A percentile compares a stretch with the other conserved stretches of the same genome.
Conservation (phyloP, 2,888 invertebrate species). For the Metallyticus violacea region DNA sequence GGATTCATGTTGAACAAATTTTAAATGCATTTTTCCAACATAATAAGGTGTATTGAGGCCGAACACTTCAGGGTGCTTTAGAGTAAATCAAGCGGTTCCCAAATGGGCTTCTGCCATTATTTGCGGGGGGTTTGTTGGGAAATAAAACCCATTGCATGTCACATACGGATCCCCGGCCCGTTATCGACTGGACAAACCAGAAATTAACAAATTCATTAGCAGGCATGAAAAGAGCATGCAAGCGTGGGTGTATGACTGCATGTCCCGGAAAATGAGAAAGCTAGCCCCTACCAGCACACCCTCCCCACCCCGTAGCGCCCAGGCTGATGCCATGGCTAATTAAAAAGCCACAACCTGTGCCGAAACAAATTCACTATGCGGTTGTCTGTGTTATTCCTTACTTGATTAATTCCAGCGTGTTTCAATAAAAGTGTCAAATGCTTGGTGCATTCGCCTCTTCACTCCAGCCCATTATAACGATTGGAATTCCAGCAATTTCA, state of each 20-base stretch:
- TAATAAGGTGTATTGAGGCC: too few species aligned
- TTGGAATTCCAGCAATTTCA: too few species aligned
- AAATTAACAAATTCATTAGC: background rate
- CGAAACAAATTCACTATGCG: background rate
- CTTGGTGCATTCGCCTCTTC: background rate
- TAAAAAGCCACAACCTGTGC: background rate
- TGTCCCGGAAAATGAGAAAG: background rate
- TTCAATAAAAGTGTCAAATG: background rate
- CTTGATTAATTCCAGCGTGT: background rate
- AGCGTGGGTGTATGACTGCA: background rate
- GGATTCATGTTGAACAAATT: too few species aligned
- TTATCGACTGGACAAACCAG: background rate
- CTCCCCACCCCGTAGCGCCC: too few species aligned
- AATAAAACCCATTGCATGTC: background rate
- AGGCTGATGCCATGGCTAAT: background rate
- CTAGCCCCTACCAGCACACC: background rate
- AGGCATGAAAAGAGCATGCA: background rate
- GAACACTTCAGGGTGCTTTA: background rate
- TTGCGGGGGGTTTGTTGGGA: background rate
- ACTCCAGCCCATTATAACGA: too few species aligned
- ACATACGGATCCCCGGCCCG: background rate
- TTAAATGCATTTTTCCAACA: too few species aligned
- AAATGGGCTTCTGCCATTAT: background rate
- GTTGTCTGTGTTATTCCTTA: background rate
- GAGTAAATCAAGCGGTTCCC: background rate